A percentile compares a stretch with the other conserved stretches of the same genome.
Conservation (phyloP, 2,113 vertebrate species). For the Erythrocercus mccallii region DNA sequence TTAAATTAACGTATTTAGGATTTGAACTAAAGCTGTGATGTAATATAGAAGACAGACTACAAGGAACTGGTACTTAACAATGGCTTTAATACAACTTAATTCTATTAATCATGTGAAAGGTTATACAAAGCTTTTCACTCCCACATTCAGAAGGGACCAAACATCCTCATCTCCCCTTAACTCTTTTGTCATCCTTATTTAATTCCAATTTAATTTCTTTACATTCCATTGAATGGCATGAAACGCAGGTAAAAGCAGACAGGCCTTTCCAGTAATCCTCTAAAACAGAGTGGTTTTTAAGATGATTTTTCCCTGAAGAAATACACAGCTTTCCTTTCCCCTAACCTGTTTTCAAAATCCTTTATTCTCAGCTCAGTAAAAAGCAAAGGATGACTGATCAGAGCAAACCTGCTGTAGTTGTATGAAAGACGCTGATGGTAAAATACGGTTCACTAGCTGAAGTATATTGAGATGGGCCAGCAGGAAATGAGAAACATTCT, state of each 20-base stretch:
- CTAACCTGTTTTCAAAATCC: neutral
- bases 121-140: neutral
- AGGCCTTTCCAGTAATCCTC: neutral
- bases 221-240: neutral
- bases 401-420: neutral
- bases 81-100: neutral
- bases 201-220: neutral
- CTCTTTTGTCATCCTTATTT: neutral
- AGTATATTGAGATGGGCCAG: conserved; percentile 63
- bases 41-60: neutral
- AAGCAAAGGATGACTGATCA: conserved; percentile 53
- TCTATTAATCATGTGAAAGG: neutral
- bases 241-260: neutral
- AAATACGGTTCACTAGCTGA: conserved; percentile 58
- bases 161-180: neutral
- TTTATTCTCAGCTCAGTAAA: conserved; percentile 21
- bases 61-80: neutral
- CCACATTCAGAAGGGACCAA: neutral
- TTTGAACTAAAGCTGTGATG: neutral
- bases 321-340: neutral
- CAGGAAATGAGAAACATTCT: conserved; percentile 70
- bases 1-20: neutral
- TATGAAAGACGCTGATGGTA: neutral
- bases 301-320: neutral
- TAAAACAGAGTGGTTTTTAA: neutral